These are phyloP conservation scores for Baccha elongata DNA, from an alignment of 2,888 invertebrate genomes.

Conservation along the genomic window DNA sequence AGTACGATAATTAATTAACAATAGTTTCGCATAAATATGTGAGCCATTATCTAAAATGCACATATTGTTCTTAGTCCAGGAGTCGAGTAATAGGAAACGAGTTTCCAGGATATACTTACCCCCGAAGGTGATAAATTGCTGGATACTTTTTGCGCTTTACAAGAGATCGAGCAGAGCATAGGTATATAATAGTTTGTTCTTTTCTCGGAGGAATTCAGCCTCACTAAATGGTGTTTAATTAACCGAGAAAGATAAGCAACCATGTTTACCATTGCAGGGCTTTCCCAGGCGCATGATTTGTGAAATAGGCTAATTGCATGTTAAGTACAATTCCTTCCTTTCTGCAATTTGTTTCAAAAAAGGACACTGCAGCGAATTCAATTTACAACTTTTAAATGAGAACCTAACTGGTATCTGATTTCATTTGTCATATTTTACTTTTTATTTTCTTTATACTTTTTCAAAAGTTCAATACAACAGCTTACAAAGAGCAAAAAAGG, in stretches of 20 bases:
- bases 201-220: conserved; percentile 35
- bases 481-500: conserved; percentile 13
- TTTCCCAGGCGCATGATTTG: conserved; percentile 41
- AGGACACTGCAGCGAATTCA: conserved; percentile 5
- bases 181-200: conserved; percentile 2
- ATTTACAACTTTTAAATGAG: conserved; percentile 1
- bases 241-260: conserved; percentile 63
- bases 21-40: conserved; percentile 45
- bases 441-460: not conserved
- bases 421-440: conserved; percentile 1
- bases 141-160: conserved; percentile 8
- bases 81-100: not conserved
- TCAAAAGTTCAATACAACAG: conserved; percentile 13
- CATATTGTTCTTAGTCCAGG: conserved; percentile 25
- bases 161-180: not conserved
- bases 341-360: not conserved
- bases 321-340: conserved; percentile 45
- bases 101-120: not conserved
- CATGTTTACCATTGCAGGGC: conserved; percentile 37
- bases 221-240: conserved; percentile 62
- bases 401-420: conserved; percentile 18
- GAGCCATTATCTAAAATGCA: conserved; percentile 44
- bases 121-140: conserved; percentile 14
- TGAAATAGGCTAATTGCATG: conserved; percentile 61
- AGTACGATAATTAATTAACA: conserved; percentile 50